phyloP scores from a whole-genome alignment of 92 coral and sea anemone genomes.

The Zoanthus gigantus region DNA sequence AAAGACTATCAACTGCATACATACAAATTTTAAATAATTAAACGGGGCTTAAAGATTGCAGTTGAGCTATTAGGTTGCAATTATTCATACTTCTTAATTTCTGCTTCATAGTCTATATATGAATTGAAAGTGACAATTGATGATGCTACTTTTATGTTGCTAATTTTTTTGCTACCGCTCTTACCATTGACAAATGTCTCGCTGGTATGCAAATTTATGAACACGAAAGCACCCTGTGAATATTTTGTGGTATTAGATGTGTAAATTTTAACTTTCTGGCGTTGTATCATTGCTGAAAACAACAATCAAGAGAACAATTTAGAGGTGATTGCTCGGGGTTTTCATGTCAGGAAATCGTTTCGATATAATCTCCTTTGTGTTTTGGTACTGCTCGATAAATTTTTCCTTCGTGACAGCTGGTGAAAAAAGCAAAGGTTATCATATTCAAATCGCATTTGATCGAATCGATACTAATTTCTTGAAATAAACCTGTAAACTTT shows the following conservation, averaged over 20 bases:
- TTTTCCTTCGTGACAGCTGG: conserved; percentile 48
- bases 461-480: conserved; percentile 11
- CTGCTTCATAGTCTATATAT: conserved; percentile 7
- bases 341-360: conserved; percentile 46
- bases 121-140: conserved; percentile 6
- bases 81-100: conserved; percentile 25
- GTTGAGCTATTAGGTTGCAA: conserved; percentile 48
- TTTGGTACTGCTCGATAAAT: conserved; percentile 12
- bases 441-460: conserved; percentile 1
- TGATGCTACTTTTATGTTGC: neutral
- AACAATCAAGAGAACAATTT: conserved; percentile 21
- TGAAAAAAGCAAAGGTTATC: conserved; percentile 39
- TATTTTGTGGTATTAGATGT: neutral
- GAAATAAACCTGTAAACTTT: neutral
- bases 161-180: conserved; percentile 11
- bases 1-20: neutral
- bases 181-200: conserved; percentile 32
- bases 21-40: conserved; percentile 55
- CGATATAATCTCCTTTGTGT: conserved; percentile 38
- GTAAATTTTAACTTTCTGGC: conserved; percentile 25
- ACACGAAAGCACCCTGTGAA: neutral
- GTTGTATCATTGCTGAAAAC: neutral
- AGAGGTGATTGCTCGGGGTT: conserved; percentile 17
- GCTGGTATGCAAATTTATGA: conserved; percentile 33
- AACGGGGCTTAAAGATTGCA: conserved; percentile 61